phyloP scores from a whole-genome alignment of 2,888 invertebrate genomes.

The Eristalis pertinax region DNA sequence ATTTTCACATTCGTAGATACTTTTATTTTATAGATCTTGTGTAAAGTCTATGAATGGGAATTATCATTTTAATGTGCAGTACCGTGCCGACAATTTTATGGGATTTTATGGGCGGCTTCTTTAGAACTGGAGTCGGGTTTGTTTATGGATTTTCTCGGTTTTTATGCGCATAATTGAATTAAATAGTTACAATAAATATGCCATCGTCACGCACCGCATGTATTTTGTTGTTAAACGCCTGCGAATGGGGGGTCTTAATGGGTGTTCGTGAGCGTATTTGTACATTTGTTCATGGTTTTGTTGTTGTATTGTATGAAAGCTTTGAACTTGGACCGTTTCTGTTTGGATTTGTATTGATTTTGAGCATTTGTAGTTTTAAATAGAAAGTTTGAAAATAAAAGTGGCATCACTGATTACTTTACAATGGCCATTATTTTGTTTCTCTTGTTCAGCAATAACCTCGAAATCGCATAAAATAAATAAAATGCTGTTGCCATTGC shows the following conservation, averaged over 20 bases:
- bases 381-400: too few species aligned
- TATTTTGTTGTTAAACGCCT: background rate
- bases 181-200: background rate
- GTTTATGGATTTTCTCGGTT: background rate
- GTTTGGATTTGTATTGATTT: too few species aligned
- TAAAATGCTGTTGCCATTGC: too few species aligned
- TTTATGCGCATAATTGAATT: conserved; percentile 14
- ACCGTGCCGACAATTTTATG: conserved; percentile 12
- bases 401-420: too few species aligned
- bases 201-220: background rate
- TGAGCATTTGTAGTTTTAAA: too few species aligned
- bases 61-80: background rate
- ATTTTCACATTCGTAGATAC: background rate
- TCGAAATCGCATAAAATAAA: too few species aligned
- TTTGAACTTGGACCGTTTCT: background rate
- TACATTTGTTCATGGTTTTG: background rate
- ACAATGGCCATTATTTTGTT: too few species aligned
- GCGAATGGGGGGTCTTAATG: background rate
- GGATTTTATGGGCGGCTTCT: conserved; percentile 13
- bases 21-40: background rate
- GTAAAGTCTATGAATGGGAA: background rate
- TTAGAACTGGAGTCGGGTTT: conserved; percentile 10
- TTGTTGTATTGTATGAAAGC: background rate
- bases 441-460: too few species aligned
- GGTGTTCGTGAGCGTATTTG: background rate